Evolutionary conservation across 2,888 invertebrate genomes (phyloP).

Genomic region (Cryptophagus acutangulus): DNA sequence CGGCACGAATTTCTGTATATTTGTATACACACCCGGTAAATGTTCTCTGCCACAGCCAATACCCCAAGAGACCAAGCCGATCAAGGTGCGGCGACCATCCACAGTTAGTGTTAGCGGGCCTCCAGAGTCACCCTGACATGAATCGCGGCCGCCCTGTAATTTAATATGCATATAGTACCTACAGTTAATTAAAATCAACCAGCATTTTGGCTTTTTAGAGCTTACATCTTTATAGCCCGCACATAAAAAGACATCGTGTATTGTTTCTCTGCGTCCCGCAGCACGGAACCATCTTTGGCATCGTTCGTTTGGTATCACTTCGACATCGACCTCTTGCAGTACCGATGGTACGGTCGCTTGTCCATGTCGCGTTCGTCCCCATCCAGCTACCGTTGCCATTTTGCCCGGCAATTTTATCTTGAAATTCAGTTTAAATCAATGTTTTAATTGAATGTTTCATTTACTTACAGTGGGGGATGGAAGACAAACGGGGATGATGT

Average conservation of each 20-base stretch:
- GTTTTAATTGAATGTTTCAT: constrained; percentile 3
- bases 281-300: constrained; percentile 92
- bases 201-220: neutral
- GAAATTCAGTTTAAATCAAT: constrained; percentile 17
- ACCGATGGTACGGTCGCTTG: constrained; percentile 83
- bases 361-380: constrained; percentile 88
- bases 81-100: constrained; percentile 80
- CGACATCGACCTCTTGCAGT: constrained; percentile 78
- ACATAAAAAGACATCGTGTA: constrained; percentile 88
- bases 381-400: constrained; percentile 87
- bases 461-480: constrained; percentile 60
- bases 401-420: constrained; percentile 74
- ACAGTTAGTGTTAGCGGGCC: constrained; percentile 83
- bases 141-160: constrained; percentile 63
- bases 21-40: constrained; percentile 86
- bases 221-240: constrained; percentile 93
- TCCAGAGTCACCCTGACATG: constrained; percentile 76
- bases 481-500: constrained; percentile 87
- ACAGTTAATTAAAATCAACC: neutral
- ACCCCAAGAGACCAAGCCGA: constrained; percentile 88
- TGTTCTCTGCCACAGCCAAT: constrained; percentile 88
- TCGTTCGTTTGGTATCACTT: constrained; percentile 82
- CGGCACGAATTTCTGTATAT: constrained; percentile 87
- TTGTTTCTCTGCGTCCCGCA: constrained; percentile 84
- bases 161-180: neutral